Conservation (phyloP, 2,797 vertebrate species). For the Parambassis ranga region DNA sequence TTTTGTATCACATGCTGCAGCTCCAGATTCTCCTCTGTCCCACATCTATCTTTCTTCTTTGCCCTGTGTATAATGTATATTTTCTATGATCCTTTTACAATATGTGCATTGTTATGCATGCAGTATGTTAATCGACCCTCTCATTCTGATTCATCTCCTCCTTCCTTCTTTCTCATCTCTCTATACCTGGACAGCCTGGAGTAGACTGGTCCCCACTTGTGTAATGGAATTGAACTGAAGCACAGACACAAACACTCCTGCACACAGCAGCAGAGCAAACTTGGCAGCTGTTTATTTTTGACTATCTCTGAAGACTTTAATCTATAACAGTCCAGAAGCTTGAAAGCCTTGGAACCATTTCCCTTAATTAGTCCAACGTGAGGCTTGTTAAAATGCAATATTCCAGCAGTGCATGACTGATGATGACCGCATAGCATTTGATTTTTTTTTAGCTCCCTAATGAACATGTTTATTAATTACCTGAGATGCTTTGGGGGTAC, state of each 20-base stretch:
- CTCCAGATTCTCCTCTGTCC: neutral
- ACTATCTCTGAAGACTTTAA: slow-evolving; percentile 19
- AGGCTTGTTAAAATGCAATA: slow-evolving; percentile 66
- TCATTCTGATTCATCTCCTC: too few relatives aligned
- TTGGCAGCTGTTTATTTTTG: slow-evolving; percentile 9
- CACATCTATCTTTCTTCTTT: neutral
- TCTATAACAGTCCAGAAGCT: slow-evolving; percentile 34
- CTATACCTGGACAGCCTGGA: too few relatives aligned
- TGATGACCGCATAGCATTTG: slow-evolving; percentile 40
- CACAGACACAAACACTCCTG: neutral
- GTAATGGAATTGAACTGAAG: too few relatives aligned
- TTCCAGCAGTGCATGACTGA: too few relatives aligned
- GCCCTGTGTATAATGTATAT: too few relatives aligned
- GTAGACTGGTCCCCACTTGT: too few relatives aligned
- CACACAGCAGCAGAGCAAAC: slow-evolving; percentile 1
- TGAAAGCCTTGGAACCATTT: slow-evolving; percentile 25
- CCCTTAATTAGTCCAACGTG: slow-evolving; percentile 53
- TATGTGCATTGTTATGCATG: too few relatives aligned
- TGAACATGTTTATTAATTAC: slow-evolving; percentile 60
- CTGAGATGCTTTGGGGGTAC: slow-evolving; percentile 27
- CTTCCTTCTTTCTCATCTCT: too few relatives aligned
- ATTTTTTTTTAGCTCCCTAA: slow-evolving; percentile 54
- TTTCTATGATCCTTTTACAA: too few relatives aligned
- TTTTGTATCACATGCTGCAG: neutral
- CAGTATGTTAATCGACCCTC: too few relatives aligned